phyloP scores from a whole-genome alignment of 2,797 vertebrate genomes.

The Craterocephalus amniculus region DNA sequence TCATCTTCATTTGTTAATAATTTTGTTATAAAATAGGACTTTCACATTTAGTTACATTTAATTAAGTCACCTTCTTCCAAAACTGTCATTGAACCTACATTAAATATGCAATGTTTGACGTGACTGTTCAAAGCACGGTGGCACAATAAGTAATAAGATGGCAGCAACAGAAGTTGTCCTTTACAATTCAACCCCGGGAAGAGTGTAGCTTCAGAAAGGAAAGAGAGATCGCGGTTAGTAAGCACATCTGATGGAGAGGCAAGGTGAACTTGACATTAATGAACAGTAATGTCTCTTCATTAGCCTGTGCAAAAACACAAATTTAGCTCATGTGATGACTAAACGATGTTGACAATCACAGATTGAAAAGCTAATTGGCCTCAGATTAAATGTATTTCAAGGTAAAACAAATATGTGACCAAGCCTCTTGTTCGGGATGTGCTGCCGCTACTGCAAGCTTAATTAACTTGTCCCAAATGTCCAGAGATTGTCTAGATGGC shows the following conservation, averaged over 20 bases:
- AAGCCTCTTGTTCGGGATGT: slow-evolving; percentile 43
- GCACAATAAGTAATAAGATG: slow-evolving; percentile 54
- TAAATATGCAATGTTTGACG: slow-evolving; percentile 50
- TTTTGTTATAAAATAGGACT: slow-evolving; percentile 96
- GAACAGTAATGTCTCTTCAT: slow-evolving; percentile 72
- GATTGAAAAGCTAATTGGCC: slow-evolving; percentile 64
- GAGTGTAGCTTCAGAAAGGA: slow-evolving; percentile 34
- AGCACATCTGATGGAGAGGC: slow-evolving; percentile 68
- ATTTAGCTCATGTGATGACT: slow-evolving; percentile 55
- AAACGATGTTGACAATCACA: slow-evolving; percentile 71
- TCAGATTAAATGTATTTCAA: slow-evolving; percentile 57
- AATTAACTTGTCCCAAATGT: slow-evolving; percentile 42
- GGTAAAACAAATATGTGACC: slow-evolving; percentile 46
- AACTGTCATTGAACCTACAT: slow-evolving; percentile 61
- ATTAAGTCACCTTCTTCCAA: slow-evolving; percentile 65
- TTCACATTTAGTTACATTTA: slow-evolving; percentile 78
- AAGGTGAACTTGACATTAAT: slow-evolving; percentile 77
- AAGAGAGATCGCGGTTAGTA: slow-evolving; percentile 46
- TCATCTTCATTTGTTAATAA: slow-evolving; percentile 88
- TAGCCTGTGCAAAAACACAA: slow-evolving; percentile 62
- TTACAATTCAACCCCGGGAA: slow-evolving; percentile 42
- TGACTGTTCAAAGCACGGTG: slow-evolving; percentile 53
- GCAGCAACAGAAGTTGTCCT: slow-evolving; percentile 44
- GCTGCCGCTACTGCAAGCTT: slow-evolving; percentile 21
- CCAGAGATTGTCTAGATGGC: slow-evolving; percentile 69